Base-by-base conservation (phyloP, 2,797 vertebrate species). In the Tolypeutes matacus region DNA sequence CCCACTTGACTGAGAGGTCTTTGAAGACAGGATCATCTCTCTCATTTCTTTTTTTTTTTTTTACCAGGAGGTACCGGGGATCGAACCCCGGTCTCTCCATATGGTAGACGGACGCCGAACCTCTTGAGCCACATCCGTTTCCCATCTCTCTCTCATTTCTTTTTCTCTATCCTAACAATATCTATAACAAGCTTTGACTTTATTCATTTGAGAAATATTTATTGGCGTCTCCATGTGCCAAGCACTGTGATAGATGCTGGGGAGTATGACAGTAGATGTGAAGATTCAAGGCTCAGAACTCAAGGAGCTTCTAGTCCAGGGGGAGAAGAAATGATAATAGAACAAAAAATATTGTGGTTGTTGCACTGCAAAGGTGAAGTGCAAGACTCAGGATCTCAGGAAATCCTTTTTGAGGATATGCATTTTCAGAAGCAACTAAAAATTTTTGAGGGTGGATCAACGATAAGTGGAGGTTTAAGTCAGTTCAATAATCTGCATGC, bases 11-110 rank as follows among this genome's bases (percentile, higher is more conserved):
- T 82, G 21, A 80, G 58, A 84, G n/a, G 14, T 84, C 25, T 94
- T 60, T 86, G 86, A 92, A 88, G 65, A 14, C 21, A 70, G 29
- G n/a, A 36, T 15, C 75, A 31, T n/a, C 21, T n/a, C n/a, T n/a
- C n/a, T 82, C 62, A n/a, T 60, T 46, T 89, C 36, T 72, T 17
- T 93, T 77, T 92, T n/a, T n/a, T n/a, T n/a, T n/a, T n/a, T n/a
- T n/a, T n/a, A n/a, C n/a, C n/a, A n/a, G n/a, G n/a, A n/a, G n/a
- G n/a, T n/a, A n/a, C n/a, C n/a, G n/a, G n/a, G n/a, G n/a, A n/a
- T n/a, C n/a, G n/a, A n/a, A n/a, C n/a, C n/a, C n/a, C n/a, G n/a
- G n/a, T n/a, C n/a, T n/a, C n/a, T n/a, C n/a, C n/a, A n/a, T n/a
- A n/a, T n/a, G n/a, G n/a, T n/a, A n/a, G n/a, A n/a, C n/a, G n/a